Evolutionary conservation across 1,140 invertebrate genomes (phyloP), one percentile per base, ranked within the genome.

Genomic region (Panagrolaimus sp.): DNA sequence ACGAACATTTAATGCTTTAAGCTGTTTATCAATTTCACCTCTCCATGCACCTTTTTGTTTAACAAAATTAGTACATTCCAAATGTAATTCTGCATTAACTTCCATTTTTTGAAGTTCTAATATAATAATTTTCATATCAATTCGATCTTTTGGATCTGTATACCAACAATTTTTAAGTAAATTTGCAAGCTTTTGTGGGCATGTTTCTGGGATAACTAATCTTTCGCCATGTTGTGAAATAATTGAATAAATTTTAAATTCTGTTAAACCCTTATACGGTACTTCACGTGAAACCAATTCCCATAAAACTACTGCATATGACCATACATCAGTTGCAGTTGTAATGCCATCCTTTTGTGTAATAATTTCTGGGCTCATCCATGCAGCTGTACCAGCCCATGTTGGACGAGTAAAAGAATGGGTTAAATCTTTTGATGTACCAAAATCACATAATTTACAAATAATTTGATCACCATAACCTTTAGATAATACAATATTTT

Each of bases 361-460:
- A 44, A 79, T 80, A 31, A 79, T 80, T 69, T 79, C 78, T 5
- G 78, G 78, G 62, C 77, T 81, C 78, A 79, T 79, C 78, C 78
- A 79, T 7, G 78, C 78, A 23, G 78, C 78, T 9, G 78, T 79
- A 45, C 78, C 78, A n/a, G 73, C 78, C 72, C 78, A 79, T 9
- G 77, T 74, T 11, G 78, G 78, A 25, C 65, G 63, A 43, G 78
- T 79, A 38, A 65, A 72, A 16, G 78, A 81, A 66, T 79, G 76
- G 27, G 78, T 79, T 14, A 79, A 65, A 63, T 79, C 78, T 57
- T 79, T 79, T 11, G 78, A 80, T 11, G 78, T 81, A 0, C 78
- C 78, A 63, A 79, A 79, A 65, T 79, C 78, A 68, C 78, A 79
- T 38, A 79, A 53, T 63, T 76, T 76, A 53, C 71, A 76, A 7